Base-by-base conservation (phyloP, 2,113 vertebrate species). In the Manacus vitellinus region DNA sequence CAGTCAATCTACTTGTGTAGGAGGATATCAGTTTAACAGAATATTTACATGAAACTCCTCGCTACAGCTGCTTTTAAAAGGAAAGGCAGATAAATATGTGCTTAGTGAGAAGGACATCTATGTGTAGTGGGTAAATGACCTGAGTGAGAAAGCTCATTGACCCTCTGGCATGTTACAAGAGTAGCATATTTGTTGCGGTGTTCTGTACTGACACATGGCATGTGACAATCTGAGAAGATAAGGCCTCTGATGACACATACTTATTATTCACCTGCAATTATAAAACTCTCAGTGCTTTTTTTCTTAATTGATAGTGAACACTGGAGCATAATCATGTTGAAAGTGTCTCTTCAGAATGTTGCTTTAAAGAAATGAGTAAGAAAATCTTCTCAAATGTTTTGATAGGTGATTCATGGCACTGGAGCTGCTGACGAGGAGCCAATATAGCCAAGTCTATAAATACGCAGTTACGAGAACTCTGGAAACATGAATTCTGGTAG, bases 311-410 rank as follows among this genome's bases (percentile, higher is more conserved):
- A 80, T 95, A 85, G 85, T 59, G 88, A 92, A 94, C 56, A 24
- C 84, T 27, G 61, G 44, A 77, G 72, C 39, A 66, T 84, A 70
- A 85, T 94, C 66, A 52, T 14, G 35, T 80, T 83, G 72, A 63
- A 93, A 92, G 33, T 55, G 54, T 90, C 71, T 52, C 79, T 90
- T 92, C 72, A 66, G 72, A 71, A 77, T 54, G 56, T 75, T 94
- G 31, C 76, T 94, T 93, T 77, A 91, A 93, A 97, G 73, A 88
- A 88, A 85, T 51, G 81, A 92, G 90, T 94, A 94, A 93, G 88
- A 95, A 97, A 90, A 76, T 74, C 82, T 80, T 90, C 72, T 96
- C 61, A 63, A 74, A 81, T 93, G 95, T 91, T 97, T 94, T 96
- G 94, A 94, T 80, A 89, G 85, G 90, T 97, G 95, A 96, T 90